Percentiles rank a stretch among this genome's conserved stretches.
Evolutionary conservation across 1,140 invertebrate species (phyloP).

Genomic region (Parapsyche elsis): DNA sequence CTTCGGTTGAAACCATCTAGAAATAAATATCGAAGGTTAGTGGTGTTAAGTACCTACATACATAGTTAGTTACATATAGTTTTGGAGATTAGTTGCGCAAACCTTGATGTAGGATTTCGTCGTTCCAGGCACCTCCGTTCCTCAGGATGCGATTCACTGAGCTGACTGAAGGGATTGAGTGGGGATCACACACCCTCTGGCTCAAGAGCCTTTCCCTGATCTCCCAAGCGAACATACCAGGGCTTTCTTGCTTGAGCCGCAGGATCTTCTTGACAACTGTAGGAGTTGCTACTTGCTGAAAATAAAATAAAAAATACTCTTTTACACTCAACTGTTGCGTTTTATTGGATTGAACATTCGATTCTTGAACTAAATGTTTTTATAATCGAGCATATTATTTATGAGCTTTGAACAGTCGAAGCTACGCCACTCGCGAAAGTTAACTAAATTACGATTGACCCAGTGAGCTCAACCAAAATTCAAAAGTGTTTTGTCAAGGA

Average conservation of each 20-base stretch:
- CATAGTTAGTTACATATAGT: neutral
- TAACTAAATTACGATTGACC: too few relatives aligned
- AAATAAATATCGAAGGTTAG: conserved; percentile 57
- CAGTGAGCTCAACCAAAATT: too few relatives aligned
- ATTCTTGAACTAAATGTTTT: too few relatives aligned
- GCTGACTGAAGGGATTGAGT: conserved; percentile 91
- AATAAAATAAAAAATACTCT: conserved; percentile 58
- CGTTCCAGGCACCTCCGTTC: conserved; percentile 82
- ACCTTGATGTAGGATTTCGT: conserved; percentile 63
- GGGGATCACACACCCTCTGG: conserved; percentile 86
- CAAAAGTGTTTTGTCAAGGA: too few relatives aligned
- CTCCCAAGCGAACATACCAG: conserved; percentile 94
- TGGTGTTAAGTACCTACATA: neutral
- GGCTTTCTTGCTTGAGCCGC: conserved; percentile 90
- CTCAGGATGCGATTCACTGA: conserved; percentile 95
- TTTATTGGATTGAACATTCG: too few relatives aligned
- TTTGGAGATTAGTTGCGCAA: too few relatives aligned
- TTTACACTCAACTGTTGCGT: neutral
- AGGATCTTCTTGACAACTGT: conserved; percentile 93
- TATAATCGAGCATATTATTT: too few relatives aligned
- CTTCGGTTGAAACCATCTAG: conserved; percentile 64
- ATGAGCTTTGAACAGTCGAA: too few relatives aligned
- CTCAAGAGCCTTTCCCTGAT: conserved; percentile 87
- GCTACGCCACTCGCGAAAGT: too few relatives aligned
- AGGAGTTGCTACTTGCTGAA: conserved; percentile 92